These are phyloP conservation scores for Sthenelais limicola DNA, from an alignment of 2,888 invertebrate genomes.

Conservation along the genomic window DNA sequence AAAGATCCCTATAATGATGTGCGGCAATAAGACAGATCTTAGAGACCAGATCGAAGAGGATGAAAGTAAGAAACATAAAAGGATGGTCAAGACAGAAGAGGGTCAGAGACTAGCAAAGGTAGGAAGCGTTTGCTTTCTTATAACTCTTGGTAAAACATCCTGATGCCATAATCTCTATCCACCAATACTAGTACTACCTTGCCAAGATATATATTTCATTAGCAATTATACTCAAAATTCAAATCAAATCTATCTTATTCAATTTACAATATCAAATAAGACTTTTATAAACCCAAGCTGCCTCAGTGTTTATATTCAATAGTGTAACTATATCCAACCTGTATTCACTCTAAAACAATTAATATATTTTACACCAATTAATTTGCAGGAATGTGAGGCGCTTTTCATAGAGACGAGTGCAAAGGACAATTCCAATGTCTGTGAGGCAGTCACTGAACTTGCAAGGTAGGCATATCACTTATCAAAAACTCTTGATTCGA, in stretches of 20 bases:
- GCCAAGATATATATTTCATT: too few species aligned
- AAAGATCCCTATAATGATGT: conserved; percentile 76
- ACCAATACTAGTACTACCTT: background rate
- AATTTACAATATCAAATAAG: too few species aligned
- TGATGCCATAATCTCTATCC: background rate
- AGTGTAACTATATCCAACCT: too few species aligned
- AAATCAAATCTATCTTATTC: too few species aligned
- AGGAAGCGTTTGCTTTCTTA: too few species aligned
- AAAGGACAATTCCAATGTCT: conserved; percentile 68
- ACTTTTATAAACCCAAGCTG: too few species aligned
- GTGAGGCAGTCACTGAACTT: conserved; percentile 70
- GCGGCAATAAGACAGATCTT: conserved; percentile 77
- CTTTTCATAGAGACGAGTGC: conserved; percentile 72
- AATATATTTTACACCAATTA: background rate
- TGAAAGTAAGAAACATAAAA: conserved; percentile 40
- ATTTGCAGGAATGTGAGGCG: conserved; percentile 65
- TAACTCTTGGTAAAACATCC: background rate
- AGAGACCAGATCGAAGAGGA: conserved; percentile 69
- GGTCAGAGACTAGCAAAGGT: conserved; percentile 74
- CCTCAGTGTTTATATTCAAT: too few species aligned
- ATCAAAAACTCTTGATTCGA: background rate
- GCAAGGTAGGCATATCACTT: conserved; percentile 60
- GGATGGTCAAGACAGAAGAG: conserved; percentile 68
- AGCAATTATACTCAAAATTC: too few species aligned
- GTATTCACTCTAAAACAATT: background rate